Conservation (phyloP, 2,888 invertebrate genomes). For the Ethmia dodecea region DNA sequence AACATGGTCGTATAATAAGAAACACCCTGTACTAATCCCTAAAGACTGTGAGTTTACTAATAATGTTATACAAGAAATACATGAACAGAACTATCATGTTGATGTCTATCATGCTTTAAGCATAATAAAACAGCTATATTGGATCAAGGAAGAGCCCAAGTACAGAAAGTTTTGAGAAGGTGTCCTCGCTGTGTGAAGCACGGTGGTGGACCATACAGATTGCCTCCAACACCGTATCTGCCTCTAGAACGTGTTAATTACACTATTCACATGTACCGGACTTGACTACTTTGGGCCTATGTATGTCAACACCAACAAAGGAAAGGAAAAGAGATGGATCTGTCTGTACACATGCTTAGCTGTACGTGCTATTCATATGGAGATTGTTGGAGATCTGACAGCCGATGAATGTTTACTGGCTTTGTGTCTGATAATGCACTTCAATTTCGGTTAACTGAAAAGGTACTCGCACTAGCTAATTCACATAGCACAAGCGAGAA, state of each 20-base stretch:
- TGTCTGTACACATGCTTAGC: conserved; percentile 17
- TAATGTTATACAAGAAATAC: conserved; percentile 1
- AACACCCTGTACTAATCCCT: conserved; percentile 10
- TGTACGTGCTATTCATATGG: conserved; percentile 12
- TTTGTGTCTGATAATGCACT: conserved; percentile 15
- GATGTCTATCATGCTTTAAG: conserved; percentile 7
- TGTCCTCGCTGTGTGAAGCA: conserved; percentile 11
- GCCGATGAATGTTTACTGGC: conserved; percentile 15
- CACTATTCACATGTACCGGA: conserved; percentile 4
- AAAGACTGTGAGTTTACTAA: conserved; percentile 3
- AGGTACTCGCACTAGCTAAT: conserved; percentile 11
- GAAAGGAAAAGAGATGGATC: conserved; percentile 13
- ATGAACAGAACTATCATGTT: conserved; percentile 13
- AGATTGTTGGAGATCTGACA: conserved; percentile 12
- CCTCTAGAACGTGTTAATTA: conserved; percentile 9
- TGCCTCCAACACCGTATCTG: conserved; percentile 12
- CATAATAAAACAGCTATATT: conserved; percentile 3
- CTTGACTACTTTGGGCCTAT: conserved; percentile 11
- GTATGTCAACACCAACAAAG: not conserved
- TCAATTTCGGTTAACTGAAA: conserved; percentile 10
- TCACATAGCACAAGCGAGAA: conserved; percentile 5
- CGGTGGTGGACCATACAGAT: conserved; percentile 10
- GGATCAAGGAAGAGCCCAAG: conserved; percentile 9
- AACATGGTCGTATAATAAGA: conserved; percentile 5
- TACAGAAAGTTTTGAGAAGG: conserved; percentile 7